These are phyloP conservation scores for Charadrius vociferus DNA, from an alignment of 2,113 vertebrate species.

Conservation along the genomic window DNA sequence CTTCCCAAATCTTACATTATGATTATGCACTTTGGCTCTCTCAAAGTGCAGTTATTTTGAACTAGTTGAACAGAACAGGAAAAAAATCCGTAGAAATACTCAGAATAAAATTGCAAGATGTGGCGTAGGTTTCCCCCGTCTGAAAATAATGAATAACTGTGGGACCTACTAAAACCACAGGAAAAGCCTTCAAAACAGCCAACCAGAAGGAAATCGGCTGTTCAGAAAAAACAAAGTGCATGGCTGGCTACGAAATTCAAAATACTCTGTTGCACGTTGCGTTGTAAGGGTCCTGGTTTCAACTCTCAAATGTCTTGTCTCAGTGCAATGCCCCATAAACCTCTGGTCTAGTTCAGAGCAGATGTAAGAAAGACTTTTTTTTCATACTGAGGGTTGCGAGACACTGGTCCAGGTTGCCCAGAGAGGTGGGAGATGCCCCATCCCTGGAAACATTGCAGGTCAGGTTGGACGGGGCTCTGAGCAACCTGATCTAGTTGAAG, in stretches of 20 bases:
- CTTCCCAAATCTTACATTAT: neutral
- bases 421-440: neutral
- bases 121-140: neutral
- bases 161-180: neutral
- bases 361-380: neutral
- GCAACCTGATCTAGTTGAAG: rapidly evolving
- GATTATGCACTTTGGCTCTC: neutral
- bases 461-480: neutral
- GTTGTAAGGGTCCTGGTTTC: neutral
- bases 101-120: neutral
- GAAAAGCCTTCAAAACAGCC: neutral
- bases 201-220: neutral
- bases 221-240: neutral
- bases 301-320: neutral
- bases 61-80: neutral
- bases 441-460: neutral
- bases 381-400: rapidly evolving
- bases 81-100: neutral
- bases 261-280: neutral
- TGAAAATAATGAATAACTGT: neutral
- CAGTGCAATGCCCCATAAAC: neutral
- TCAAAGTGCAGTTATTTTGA: neutral
- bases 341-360: neutral
- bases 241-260: neutral
- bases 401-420: neutral